phyloP scores from a whole-genome alignment of 2,113 vertebrate species.

The Turdus rufiventris region DNA sequence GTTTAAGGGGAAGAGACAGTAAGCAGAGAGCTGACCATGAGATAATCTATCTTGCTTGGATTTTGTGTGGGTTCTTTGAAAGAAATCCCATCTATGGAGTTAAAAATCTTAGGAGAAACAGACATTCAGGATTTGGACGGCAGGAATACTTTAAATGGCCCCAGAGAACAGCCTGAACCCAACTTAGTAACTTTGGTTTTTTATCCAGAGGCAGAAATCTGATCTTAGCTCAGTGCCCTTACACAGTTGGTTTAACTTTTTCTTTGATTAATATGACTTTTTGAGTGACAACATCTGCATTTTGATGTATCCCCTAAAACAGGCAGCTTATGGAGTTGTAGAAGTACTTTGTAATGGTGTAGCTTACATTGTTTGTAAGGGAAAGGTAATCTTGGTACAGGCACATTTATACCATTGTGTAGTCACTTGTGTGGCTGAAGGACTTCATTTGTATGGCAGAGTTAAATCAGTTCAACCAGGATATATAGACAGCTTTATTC shows the following conservation, averaged over 20 bases:
- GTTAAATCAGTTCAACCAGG: neutral
- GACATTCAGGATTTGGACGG: neutral
- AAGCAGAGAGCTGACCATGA: neutral
- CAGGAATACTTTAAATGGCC: neutral
- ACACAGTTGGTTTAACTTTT: neutral
- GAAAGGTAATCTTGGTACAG: neutral
- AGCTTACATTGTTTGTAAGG: neutral
- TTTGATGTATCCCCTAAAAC: rapidly evolving
- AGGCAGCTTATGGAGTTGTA: neutral
- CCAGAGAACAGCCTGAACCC: neutral
- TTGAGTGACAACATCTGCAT: neutral
- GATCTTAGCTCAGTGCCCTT: neutral
- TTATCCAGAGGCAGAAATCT: neutral
- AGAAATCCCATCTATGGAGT: rapidly evolving
- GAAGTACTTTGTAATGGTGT: neutral
- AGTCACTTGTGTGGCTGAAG: neutral
- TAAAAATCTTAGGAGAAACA: neutral
- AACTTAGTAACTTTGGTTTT: neutral
- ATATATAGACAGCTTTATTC: neutral
- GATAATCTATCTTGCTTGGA: neutral
- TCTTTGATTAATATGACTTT: neutral
- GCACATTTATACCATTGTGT: neutral
- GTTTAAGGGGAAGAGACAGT: neutral
- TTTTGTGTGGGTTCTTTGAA: neutral
- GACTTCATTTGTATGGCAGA: neutral